Base-by-base conservation (phyloP, 2,888 invertebrate genomes). In the Griposia aprilina region DNA sequence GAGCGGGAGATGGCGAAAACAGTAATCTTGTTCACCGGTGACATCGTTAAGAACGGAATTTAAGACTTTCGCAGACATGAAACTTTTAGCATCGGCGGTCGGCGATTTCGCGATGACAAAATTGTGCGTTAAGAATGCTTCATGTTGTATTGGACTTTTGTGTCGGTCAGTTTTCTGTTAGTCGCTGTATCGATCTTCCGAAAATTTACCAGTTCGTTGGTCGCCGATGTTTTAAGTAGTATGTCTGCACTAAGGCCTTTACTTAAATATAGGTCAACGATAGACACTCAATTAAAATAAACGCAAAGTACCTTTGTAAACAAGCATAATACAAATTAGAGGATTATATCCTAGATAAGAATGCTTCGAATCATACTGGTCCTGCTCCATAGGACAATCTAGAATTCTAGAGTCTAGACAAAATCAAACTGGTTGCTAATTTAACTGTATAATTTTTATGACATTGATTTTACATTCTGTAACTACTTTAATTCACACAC, bases 1-100 rank as follows among this genome's bases (percentile, higher is more conserved):
- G 13, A n/a, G 59, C 30, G 20, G 8, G 62, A 45, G n/a, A n/a
- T 48, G 30, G 36, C 10, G 36, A 23, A n/a, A 71, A 71, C 67
- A 60, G 36, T 66, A 75, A 75, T 62, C 66, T 68, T 72, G 50
- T 72, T 74, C 79, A 63, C 13, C n/a, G 55, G 63, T 15, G 23
- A 76, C 7, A 41, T 74, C 65, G 36, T 66, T 62, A 59, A 23
- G 15, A 66, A 45, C 4, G n/a, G 26, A 74, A 60, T n/a, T 62
- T 30, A 17, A n/a, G 11, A 23, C n/a, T 0, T 71, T 30, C 3
- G 57, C n/a, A 30, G 30, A n/a, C 15, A 17, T 11, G 20, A 26
- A 55, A 13, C 13, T 59, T 66, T 59, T 30, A 48, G 50, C 26
- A 65, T 50, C 7, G 13, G 23, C 23, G 7, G 45, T 26, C 17